A percentile compares a stretch with the other conserved stretches of the same genome.
These are phyloP conservation scores for Muntiacus muntjak DNA, from an alignment of 2,113 vertebrate genomes.

Conservation along the genomic window DNA sequence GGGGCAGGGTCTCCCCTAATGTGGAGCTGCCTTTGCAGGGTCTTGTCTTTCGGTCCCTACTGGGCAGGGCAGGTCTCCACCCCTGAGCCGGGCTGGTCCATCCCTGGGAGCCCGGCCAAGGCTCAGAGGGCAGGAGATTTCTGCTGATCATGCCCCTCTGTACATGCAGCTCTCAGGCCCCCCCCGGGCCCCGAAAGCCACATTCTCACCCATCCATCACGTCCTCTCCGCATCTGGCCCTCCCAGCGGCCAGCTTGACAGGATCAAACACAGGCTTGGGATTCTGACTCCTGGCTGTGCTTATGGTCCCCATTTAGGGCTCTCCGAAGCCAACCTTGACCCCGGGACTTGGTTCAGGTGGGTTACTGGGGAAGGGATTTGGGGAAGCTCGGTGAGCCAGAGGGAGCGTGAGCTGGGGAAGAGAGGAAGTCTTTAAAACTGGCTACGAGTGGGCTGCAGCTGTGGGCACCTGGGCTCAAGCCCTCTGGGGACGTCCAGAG, in stretches of 20 bases:
- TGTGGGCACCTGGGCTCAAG: not conserved
- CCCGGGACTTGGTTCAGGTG: not conserved
- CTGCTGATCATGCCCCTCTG: not conserved
- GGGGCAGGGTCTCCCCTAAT: not conserved
- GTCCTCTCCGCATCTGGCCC: not conserved
- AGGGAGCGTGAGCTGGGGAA: not conserved
- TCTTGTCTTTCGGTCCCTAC: not conserved
- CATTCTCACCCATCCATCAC: not conserved
- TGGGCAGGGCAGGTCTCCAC: not conserved
- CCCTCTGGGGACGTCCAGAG: not conserved
- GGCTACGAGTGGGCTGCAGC: not conserved
- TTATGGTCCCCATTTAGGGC: not conserved
- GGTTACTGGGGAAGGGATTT: not conserved
- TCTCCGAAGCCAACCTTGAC: not conserved
- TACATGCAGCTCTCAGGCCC: not conserved
- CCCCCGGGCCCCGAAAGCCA: rapidly evolving
- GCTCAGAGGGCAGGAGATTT: not conserved
- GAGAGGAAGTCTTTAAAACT: too few species aligned
- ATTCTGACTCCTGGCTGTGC: not conserved
- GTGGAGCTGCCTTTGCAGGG: not conserved
- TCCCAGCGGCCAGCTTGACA: not conserved
- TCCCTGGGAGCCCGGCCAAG: not conserved
- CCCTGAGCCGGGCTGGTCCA: not conserved
- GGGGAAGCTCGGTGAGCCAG: not conserved
- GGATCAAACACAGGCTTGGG: not conserved